Evolutionary conservation across 2,888 invertebrate species (phyloP), one percentile per base, ranked within the genome.

Genomic region (Pammene aurita): DNA sequence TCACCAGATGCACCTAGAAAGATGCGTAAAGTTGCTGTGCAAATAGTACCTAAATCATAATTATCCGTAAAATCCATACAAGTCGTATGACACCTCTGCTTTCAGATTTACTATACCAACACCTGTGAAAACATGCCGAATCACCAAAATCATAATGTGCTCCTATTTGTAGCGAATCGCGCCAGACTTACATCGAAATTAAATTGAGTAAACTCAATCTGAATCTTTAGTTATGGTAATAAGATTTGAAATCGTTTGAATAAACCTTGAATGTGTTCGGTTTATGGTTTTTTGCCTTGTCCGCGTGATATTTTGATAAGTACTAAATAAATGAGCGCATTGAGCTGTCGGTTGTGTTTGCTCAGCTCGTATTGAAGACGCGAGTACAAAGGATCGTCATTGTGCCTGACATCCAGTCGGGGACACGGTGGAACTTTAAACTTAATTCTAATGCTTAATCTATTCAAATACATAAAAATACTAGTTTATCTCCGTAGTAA

Each of bases 261-360:
- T 52, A 18, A 46, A 64, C 42, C 70, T 66, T 69, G 67, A 71
- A 65, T 70, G 70, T 71, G 73, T 62, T 42, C 18, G 54, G 44
- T 61, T 71, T 65, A 58, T 34, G 42, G 70, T 75, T 81, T 78
- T 81, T 83, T 80, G 79, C 76, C 76, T 71, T 69, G 50, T 66
- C 57, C 44, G 64, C 70, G 72, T 76, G 78, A 82, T 90, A 89
- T 90, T 91, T 89, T 89, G 81, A 81, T 89, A 90, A 86, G 88
- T 83, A 86, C 86, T 86, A 89, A 89, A 89, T 90, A 90, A 90
- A 91, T 90, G 89, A 90, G 82, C 74, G 81, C 81, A 90, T 91
- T 92, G 90, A 92, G 75, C 80, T 85, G 91, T 89, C 90, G 86
- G 78, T 67, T 73, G 75, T 91, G 90, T 92, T 92, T 88, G 84